Base-by-base conservation (phyloP, 2,888 invertebrate genomes). In the Cataglyphis cursor region DNA sequence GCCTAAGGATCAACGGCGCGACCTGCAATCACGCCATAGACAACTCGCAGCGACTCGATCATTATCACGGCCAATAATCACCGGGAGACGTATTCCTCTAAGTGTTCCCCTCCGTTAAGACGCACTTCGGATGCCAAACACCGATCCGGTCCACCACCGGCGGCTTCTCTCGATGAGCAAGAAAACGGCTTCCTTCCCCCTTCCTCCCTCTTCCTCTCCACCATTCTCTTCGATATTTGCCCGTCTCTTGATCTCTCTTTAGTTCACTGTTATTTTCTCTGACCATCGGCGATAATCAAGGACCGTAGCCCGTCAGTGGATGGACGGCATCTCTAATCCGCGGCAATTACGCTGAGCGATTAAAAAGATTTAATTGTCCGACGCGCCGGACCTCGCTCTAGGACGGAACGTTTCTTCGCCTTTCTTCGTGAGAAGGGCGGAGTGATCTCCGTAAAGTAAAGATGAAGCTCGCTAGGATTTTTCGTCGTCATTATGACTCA, bases 31-130 rank as follows among this genome's bases (percentile, higher is more conserved):
- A 94, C 93, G 93, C 91, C 93, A 94, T 93, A 93, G 94, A 93
- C 93, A 93, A 93, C 93, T 94, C 91, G 89, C 91, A 91, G 92
- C 92, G 92, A 94, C 93, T 94, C 93, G 94, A 94, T 94, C 92
- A 94, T 94, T 94, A 94, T 94, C 94, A 93, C 94, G 92, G 93
- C 92, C 93, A 94, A 94, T 94, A 94, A 94, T 94, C 94, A 94
- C 93, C 88, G 92, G 92, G 93, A 51, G 51, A 93, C 93, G 93
- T 92, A 94, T 93, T 93, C 93, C 89, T 87, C 91, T 93, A 94
- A 94, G 93, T 93, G 93, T 91, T 93, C 93, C 93, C 91, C 93
- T 88, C 86, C 81, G 85, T 85, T 81, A 76, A 48, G 61, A 62
- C 81, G 68, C 72, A 61, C 68, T 74, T 57, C 70, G 59, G 15